phyloP scores from a whole-genome alignment of 2,888 invertebrate genomes.

The Lydus trimaculatus region DNA sequence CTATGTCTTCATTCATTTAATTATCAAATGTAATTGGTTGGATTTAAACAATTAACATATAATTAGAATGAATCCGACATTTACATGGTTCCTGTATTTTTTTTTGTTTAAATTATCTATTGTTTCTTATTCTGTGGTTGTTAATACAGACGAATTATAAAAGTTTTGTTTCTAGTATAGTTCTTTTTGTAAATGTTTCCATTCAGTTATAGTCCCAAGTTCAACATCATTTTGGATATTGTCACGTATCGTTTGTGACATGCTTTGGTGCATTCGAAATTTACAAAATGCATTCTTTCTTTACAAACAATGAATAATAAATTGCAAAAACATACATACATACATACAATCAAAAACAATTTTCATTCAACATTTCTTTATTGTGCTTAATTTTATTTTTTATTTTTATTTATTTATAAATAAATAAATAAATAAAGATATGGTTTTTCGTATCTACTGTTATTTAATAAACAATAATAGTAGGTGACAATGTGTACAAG shows the following conservation, averaged over 20 bases:
- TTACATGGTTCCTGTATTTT: not conserved
- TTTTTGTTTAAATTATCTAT: not conserved
- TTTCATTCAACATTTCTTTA: constrained; percentile 8
- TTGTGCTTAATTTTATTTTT: not conserved
- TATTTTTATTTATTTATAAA: not conserved
- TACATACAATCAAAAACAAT: not conserved
- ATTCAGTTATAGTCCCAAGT: constrained; percentile 4
- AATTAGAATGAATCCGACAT: not conserved
- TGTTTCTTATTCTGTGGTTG: not conserved
- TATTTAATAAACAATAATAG: not conserved
- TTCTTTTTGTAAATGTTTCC: not conserved
- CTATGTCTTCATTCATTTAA: not conserved
- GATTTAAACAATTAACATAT: not conserved
- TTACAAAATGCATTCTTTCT: constrained; percentile 5
- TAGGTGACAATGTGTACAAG: constrained; percentile 10
- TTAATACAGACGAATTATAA: not conserved
- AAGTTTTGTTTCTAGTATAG: not conserved
- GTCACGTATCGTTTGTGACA: constrained; percentile 3
- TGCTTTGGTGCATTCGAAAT: constrained; percentile 11
- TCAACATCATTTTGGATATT: constrained; percentile 12
- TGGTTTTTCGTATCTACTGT: not conserved
- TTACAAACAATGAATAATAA: constrained; percentile 10
- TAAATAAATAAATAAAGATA: not conserved
- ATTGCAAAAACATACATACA: not conserved
- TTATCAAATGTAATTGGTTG: not conserved